phyloP scores from a whole-genome alignment of 2,888 invertebrate genomes.

The Ornithoptera priamus region DNA sequence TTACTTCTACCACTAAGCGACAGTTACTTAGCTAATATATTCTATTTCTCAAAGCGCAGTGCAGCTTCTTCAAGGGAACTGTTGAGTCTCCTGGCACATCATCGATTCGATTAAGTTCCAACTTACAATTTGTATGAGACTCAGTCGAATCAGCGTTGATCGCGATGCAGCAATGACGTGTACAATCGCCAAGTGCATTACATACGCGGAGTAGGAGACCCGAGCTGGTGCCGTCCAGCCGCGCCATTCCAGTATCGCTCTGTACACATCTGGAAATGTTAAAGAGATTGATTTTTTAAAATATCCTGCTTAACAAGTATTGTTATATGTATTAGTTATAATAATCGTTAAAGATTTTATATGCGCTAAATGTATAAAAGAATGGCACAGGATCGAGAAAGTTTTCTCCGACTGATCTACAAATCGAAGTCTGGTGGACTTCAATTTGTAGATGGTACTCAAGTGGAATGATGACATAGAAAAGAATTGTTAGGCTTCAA shows the following conservation, averaged over 20 bases:
- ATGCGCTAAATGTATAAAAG: not conserved
- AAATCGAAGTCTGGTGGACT: too few species aligned
- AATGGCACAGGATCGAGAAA: too few species aligned
- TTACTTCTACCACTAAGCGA: too few species aligned
- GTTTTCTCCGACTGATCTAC: too few species aligned
- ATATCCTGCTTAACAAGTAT: too few species aligned
- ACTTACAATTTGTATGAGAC: not conserved
- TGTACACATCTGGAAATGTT: not conserved
- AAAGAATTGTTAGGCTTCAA: too few species aligned
- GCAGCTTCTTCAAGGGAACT: slow-evolving; percentile 28
- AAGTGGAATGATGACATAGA: too few species aligned
- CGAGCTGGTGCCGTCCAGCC: slow-evolving; percentile 34
- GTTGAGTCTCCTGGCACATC: slow-evolving; percentile 20
- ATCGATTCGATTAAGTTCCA: not conserved
- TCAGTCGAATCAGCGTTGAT: slow-evolving; percentile 3
- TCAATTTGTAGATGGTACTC: too few species aligned
- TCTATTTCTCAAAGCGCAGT: not conserved
- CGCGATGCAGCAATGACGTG: slow-evolving; percentile 26
- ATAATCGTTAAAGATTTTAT: not conserved
- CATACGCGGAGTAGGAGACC: slow-evolving; percentile 35
- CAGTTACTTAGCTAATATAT: not conserved
- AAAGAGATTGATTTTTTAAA: not conserved
- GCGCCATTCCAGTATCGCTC: slow-evolving; percentile 33
- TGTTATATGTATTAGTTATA: not conserved
- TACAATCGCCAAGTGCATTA: slow-evolving; percentile 33